A percentile compares a stretch with the other conserved stretches of the same genome.
phyloP scores from a whole-genome alignment of 2,113 vertebrate genomes.

The Stictonetta naevosa region DNA sequence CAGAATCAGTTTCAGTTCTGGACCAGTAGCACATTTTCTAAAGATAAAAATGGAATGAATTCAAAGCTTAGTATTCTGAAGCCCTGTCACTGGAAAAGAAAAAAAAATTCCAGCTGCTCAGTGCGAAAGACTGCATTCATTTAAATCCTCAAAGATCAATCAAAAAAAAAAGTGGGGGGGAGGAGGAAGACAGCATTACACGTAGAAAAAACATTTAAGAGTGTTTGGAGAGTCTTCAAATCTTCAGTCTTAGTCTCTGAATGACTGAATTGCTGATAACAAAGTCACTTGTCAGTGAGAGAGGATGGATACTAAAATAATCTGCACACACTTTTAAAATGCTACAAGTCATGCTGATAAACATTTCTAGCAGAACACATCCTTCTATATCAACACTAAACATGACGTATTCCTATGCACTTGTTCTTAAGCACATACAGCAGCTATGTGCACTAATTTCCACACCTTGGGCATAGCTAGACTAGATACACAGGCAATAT shows the following conservation, averaged over 20 bases:
- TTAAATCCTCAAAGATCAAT: background rate
- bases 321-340: background rate
- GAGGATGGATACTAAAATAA: background rate
- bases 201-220: background rate
- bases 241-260: background rate
- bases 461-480: background rate
- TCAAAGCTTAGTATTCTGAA: background rate
- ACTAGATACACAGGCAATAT: background rate
- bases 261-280: background rate
- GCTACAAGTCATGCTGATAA: background rate
- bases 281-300: background rate
- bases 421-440: background rate
- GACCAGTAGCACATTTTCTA: background rate
- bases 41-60: conserved; percentile 5
- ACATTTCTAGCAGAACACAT: background rate
- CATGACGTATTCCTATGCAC: background rate
- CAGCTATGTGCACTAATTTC: background rate
- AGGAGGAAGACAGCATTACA: background rate
- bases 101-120: background rate
- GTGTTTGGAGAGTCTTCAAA: background rate
- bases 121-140: background rate
- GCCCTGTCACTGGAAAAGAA: background rate
- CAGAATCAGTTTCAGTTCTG: background rate
- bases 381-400: background rate
- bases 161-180: background rate